Evolutionary conservation across 37 sponge, comb jelly and placozoan genomes (phyloP).

Genomic region (Amphimedon queenslandica): DNA sequence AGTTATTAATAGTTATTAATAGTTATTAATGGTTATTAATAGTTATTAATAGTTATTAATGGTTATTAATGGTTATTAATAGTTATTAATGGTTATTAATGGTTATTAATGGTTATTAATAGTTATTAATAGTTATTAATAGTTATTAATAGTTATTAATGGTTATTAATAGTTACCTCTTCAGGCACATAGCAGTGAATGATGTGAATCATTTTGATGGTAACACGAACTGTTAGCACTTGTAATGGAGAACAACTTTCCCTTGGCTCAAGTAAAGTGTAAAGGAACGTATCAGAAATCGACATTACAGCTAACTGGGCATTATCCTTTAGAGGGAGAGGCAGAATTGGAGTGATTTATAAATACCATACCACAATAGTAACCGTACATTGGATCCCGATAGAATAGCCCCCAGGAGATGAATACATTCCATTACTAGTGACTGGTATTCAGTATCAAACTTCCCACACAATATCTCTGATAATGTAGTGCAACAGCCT

Average conservation of each 20-base stretch:
- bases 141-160: constrained; percentile 1
- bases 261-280: constrained; percentile 54
- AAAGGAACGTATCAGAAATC: constrained; percentile 16
- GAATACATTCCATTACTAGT: constrained; percentile 30
- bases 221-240: constrained; percentile 35
- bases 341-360: background rate
- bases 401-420: constrained; percentile 62
- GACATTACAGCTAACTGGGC: constrained; percentile 16
- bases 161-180: constrained; percentile 13
- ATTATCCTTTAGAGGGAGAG: constrained; percentile 20
- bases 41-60: background rate
- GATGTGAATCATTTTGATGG: constrained; percentile 54
- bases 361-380: background rate
- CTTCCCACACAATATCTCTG: background rate
- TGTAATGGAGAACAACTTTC: constrained; percentile 47
- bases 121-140: background rate
- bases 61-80: background rate
- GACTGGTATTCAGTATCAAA: constrained; percentile 18
- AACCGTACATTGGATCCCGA: constrained; percentile 29
- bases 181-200: constrained; percentile 37
- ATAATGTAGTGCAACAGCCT: background rate
- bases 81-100: background rate
- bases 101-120: background rate
- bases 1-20: constrained; percentile 2
- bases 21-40: background rate